Evolutionary conservation across 1,140 invertebrate species (phyloP), one percentile per base, ranked within the genome.

Genomic region (Heliconius nattereri): DNA sequence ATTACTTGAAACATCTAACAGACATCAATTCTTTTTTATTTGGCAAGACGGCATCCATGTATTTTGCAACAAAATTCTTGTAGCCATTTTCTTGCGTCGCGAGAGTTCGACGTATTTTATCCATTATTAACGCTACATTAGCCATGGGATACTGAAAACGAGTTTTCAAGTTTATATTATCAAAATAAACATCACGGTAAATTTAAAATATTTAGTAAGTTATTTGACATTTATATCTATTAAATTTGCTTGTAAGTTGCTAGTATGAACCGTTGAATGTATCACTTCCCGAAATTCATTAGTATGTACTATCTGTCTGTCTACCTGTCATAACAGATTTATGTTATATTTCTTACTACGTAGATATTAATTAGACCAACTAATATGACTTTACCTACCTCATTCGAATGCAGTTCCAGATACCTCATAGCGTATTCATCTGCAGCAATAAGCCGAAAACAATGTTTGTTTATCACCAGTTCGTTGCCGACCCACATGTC

Each of bases 371-470:
- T 20, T 23, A n/a, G n/a, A 20, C 13, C 13, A 16, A 13, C 26
- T 32, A 20, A 5, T 71, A 7, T 32, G 29, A 23, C 29, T 20
- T 20, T 37, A 79, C 75, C 29, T 86, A 98, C 97, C 95, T 97
- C 95, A 81, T 96, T 87, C 78, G 95, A 90, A 92, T 98, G 94
- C n/a, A 96, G 87, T 92, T 99, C 98, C 98, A 99, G 98, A 90
- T 98, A 98, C 71, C 96, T 95, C 76, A 98, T 94, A 6, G 97
- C 96, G 91, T 98, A 98, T 88, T 98, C 97, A 90, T 99, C 98
- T 11, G 98, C 97, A 40, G 96, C 96, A 26, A 96, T 95, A 7
- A 99, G 92, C 78, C 97, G 87, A 89, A 99, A 99, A 20, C 96
- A 94, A 89, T 97, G 97, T 85, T 96, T 96, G 90, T 97, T 97